Evolutionary conservation across 1,140 invertebrate species (phyloP), one percentile per base, ranked within the genome.

Genomic region (Micrasema longulum): DNA sequence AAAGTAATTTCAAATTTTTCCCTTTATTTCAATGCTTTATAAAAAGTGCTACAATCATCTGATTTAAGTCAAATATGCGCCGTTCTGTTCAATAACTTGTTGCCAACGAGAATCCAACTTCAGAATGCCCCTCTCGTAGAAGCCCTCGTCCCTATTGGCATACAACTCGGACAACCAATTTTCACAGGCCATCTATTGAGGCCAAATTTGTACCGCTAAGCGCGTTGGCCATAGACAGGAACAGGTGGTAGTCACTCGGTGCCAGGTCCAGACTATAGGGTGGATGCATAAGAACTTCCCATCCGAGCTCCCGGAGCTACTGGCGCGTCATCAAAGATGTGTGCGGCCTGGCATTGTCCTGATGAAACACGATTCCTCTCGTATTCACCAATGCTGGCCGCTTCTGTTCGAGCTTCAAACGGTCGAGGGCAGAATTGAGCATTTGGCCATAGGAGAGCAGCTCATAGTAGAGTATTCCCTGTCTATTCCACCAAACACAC

Each of bases 31-130:
- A 62, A 50, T 50, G 47, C n/a, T 38, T 35, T 35, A 57, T 57
- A 57, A 57, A 57, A 57, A 35, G 23, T 57, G 53, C 14, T 57
- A 23, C 53, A 57, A 35, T 57, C 35, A 57, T 57, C 23, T n/a
- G 53, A 57, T 60, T 47, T 31, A 22, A 71, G 18, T 68, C 16
- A 36, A 67, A 65, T 26, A 12, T 41, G 55, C 36, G 12, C 26
- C 12, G 18, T 60, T 41, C 26, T 60, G 22, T 38, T 26, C 6
- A 14, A 52, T 53, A 26, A 31, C 47, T 55, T 20, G 43, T 20
- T 31, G 26, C 22, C 47, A 53, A 55, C 18, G 20, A 55, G 26
- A 26, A 55, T 55, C 11, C 62, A 35, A 64, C 41, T 52, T 41
- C 26, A 23, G 18, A 35, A 35, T 23, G 26, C 23, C 26, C 23